Evolutionary conservation across 2,888 invertebrate genomes (phyloP).

Genomic region (Cantharis lateralis): DNA sequence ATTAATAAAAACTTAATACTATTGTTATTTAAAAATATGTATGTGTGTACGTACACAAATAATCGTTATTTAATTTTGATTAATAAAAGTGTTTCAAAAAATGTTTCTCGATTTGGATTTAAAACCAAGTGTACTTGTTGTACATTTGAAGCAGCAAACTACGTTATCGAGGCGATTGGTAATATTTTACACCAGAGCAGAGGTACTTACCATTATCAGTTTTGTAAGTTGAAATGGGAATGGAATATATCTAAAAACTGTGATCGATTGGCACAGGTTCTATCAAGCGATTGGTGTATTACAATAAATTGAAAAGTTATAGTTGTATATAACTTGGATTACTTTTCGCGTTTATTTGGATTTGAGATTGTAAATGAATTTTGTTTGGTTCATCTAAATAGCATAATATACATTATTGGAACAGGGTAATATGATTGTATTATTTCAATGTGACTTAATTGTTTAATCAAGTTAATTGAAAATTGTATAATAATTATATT

Average conservation of each 20-base stretch:
- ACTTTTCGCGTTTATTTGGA: not conserved
- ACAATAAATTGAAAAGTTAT: not conserved
- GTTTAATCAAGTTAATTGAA: too few relatives aligned
- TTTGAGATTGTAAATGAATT: not conserved
- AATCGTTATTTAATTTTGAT: too few relatives aligned
- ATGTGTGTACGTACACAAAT: too few relatives aligned
- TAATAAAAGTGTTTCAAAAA: too few relatives aligned
- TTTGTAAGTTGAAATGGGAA: not conserved
- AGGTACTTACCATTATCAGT: not conserved
- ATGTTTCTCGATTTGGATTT: not conserved
- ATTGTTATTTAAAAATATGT: too few relatives aligned
- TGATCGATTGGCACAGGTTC: not conserved
- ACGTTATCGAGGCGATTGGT: not conserved
- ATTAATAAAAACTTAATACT: too few relatives aligned
- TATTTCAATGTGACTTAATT: not conserved
- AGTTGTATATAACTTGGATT: not conserved
- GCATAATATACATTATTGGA: not conserved
- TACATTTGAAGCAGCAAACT: not conserved
- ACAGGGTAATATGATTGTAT: not conserved
- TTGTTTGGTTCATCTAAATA: not conserved
- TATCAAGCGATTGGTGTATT: not conserved
- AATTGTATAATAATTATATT: not conserved
- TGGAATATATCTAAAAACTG: not conserved
- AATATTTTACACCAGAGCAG: not conserved
- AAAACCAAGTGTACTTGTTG: not conserved